Conservation (phyloP, 1,140 invertebrate species). For the Patella vulgata region DNA sequence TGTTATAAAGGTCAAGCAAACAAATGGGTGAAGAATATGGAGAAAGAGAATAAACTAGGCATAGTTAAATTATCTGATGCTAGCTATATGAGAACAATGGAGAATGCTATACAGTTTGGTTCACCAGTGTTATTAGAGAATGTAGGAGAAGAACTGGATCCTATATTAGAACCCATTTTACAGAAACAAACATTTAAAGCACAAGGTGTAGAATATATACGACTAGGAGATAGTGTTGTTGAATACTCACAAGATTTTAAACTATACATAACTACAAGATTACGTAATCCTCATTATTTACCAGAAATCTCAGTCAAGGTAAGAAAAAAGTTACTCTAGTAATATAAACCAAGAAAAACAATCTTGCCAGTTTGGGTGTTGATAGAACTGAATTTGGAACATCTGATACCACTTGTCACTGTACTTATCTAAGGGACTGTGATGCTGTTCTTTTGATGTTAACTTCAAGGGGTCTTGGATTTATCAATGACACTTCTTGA, state of each 20-base stretch:
- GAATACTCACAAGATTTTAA: constrained; percentile 65
- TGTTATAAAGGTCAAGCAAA: constrained; percentile 69
- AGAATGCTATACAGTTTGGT: constrained; percentile 68
- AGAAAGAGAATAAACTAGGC: constrained; percentile 63
- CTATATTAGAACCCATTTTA: constrained; percentile 65
- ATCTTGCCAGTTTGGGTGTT: neutral
- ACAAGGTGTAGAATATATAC: constrained; percentile 67
- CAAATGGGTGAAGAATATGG: constrained; percentile 94
- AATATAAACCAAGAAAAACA: neutral
- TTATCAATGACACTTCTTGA: neutral
- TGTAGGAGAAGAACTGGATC: constrained; percentile 67
- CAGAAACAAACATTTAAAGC: constrained; percentile 66
- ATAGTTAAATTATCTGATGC: constrained; percentile 65
- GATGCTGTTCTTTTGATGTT: constrained; percentile 1
- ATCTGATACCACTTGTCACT: too few species aligned
- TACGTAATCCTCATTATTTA: constrained; percentile 67
- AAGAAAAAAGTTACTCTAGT: constrained; percentile 7
- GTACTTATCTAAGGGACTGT: neutral
- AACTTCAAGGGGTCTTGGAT: neutral
- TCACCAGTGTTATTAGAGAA: constrained; percentile 67
- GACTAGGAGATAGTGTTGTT: constrained; percentile 65
- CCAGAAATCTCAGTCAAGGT: constrained; percentile 68
- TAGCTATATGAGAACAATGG: constrained; percentile 64
- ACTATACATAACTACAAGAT: constrained; percentile 67
- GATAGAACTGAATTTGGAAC: too few species aligned